These are phyloP conservation scores for Cynocephalus volans DNA, from an alignment of 2,113 vertebrate genomes.

Conservation along the genomic window DNA sequence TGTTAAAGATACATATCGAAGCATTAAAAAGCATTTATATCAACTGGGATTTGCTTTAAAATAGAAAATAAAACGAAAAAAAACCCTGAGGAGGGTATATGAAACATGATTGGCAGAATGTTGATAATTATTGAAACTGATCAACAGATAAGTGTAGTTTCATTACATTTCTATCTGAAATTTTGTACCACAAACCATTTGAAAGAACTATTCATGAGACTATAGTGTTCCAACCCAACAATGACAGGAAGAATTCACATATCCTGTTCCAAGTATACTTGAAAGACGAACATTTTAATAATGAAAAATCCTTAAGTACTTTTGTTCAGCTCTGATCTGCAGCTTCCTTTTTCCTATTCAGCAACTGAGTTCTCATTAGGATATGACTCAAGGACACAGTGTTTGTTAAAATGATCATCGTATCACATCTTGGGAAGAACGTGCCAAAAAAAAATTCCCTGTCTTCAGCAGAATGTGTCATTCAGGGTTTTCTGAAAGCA, in stretches of 20 bases:
- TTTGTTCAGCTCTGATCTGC: not conserved
- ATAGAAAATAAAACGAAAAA: not conserved
- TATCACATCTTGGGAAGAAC: not conserved
- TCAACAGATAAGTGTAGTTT: not conserved
- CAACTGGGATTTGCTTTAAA: conserved; percentile 17
- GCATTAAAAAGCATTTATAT: not conserved
- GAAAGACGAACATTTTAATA: not conserved
- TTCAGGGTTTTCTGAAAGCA: not conserved
- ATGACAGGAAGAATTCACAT: not conserved
- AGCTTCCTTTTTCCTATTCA: conserved; percentile 19
- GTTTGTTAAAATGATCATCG: not conserved
- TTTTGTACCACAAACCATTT: conserved; percentile 36
- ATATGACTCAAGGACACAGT: conserved; percentile 35
- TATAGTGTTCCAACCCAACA: not conserved
- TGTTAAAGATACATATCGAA: not conserved
- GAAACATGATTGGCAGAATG: not conserved
- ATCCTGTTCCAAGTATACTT: not conserved
- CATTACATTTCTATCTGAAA: not conserved
- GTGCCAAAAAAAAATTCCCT: not conserved
- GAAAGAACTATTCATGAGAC: not conserved
- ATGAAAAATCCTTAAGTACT: conserved; percentile 2
- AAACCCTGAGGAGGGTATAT: not conserved
- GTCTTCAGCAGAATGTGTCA: not conserved
- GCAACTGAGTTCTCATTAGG: conserved; percentile 6
- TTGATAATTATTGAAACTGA: not conserved